These are phyloP conservation scores for Luperina testacea DNA, from an alignment of 2,888 invertebrate species.

Conservation along the genomic window DNA sequence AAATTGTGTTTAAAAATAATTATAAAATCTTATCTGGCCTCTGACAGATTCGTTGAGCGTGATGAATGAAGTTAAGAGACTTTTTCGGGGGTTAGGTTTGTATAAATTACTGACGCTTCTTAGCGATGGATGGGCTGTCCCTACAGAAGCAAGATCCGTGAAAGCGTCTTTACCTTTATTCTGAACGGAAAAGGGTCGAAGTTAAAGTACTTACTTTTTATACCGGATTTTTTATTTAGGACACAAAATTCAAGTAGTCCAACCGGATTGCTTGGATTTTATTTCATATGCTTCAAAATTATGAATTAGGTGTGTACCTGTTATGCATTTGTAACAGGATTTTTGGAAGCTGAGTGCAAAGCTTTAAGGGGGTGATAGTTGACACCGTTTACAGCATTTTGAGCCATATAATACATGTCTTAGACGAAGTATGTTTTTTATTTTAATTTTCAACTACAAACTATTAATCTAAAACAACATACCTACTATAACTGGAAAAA, in stretches of 20 bases:
- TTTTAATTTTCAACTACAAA: too few species aligned
- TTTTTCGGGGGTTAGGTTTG: conserved; percentile 6
- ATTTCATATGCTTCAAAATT: not conserved
- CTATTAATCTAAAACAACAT: too few species aligned
- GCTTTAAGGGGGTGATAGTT: too few species aligned
- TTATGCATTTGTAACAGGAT: not conserved
- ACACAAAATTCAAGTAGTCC: too few species aligned
- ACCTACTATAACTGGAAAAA: too few species aligned
- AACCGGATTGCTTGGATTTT: not conserved
- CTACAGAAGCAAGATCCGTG: conserved; percentile 3
- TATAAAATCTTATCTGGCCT: conserved; percentile 4
- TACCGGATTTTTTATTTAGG: not conserved
- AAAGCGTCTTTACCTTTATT: conserved; percentile 25
- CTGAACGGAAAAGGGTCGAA: conserved; percentile 14
- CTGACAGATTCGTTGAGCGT: conserved; percentile 7
- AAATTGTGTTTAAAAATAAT: not conserved
- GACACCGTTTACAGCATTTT: too few species aligned
- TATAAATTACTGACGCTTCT: conserved; percentile 39
- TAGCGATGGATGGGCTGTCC: conserved; percentile 25
- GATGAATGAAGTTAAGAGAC: conserved; percentile 11
- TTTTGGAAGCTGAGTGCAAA: too few species aligned
- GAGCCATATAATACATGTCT: too few species aligned
- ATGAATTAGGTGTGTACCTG: not conserved
- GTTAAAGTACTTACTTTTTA: not conserved
- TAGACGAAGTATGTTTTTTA: too few species aligned